phyloP scores from a whole-genome alignment of 23 tunicate species.

The Pegea sp. region DNA sequence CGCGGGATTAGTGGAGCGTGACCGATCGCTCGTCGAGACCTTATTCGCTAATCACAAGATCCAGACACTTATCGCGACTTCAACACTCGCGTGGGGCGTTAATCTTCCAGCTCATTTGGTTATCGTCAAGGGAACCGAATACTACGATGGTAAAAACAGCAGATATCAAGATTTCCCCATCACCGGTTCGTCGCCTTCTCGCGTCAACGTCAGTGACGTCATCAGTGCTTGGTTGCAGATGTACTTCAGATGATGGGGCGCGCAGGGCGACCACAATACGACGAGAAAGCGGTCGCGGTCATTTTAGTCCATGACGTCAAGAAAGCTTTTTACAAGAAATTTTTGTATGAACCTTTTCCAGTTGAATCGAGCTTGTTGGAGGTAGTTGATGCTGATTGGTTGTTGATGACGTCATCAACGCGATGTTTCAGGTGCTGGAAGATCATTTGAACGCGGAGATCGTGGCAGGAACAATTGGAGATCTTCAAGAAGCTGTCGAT shows the following conservation, averaged over 20 bases:
- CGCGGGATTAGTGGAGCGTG: slow-evolving; percentile 83
- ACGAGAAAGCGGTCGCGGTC: slow-evolving; percentile 86
- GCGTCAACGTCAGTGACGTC: too few relatives aligned
- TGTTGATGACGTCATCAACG: too few relatives aligned
- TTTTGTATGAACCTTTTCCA: slow-evolving; percentile 92
- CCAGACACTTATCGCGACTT: slow-evolving; percentile 69
- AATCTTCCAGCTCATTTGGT: slow-evolving; percentile 93
- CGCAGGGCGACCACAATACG: slow-evolving; percentile 91
- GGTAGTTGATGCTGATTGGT: slow-evolving; percentile 6
- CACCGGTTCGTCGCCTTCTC: slow-evolving; percentile 21
- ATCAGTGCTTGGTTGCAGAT: too few relatives aligned
- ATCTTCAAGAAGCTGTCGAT: slow-evolving; percentile 85
- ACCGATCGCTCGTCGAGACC: slow-evolving; percentile 57
- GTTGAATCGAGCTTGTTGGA: slow-evolving; percentile 81
- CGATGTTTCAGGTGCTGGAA: slow-evolving; percentile 68
- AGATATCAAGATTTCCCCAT: slow-evolving; percentile 78
- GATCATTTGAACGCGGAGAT: slow-evolving; percentile 93
- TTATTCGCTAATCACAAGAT: slow-evolving; percentile 17
- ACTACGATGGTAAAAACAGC: slow-evolving; percentile 72
- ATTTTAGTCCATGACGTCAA: slow-evolving; percentile 87
- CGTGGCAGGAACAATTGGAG: slow-evolving; percentile 77
- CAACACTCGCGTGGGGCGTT: slow-evolving; percentile 97
- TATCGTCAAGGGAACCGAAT: slow-evolving; percentile 93
- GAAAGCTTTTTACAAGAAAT: slow-evolving; percentile 90
- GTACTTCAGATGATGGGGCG: slow-evolving; percentile 98